phyloP scores from a whole-genome alignment of 2,888 invertebrate genomes.

The Zygothrica quintamaculata region DNA sequence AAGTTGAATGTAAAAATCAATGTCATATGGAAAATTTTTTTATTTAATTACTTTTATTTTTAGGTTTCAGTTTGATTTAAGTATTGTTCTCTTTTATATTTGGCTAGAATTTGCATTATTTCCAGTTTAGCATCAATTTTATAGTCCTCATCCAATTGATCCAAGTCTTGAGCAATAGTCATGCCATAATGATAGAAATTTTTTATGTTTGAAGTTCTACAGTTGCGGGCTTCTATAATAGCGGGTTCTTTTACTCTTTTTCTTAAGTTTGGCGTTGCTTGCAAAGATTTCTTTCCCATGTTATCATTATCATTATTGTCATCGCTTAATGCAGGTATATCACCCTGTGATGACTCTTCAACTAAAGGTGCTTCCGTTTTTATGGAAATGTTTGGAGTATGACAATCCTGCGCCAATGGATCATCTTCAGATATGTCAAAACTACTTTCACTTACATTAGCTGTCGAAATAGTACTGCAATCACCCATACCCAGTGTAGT shows the following conservation, averaged over 20 bases:
- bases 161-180: constrained; percentile 54
- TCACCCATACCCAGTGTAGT: not conserved
- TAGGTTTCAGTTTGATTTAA: constrained; percentile 38
- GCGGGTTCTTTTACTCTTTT: constrained; percentile 26
- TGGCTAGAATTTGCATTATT: constrained; percentile 57
- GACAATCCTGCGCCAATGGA: constrained; percentile 44
- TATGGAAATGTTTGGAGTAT: constrained; percentile 26
- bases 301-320: constrained; percentile 11
- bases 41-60: constrained; percentile 17
- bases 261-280: not conserved
- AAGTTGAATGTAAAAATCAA: not conserved
- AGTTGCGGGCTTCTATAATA: constrained; percentile 9
- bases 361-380: constrained; percentile 35
- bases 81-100: constrained; percentile 52
- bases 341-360: too few species aligned
- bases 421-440: constrained; percentile 51
- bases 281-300: constrained; percentile 8
- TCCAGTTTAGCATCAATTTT: constrained; percentile 57
- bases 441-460: constrained; percentile 31
- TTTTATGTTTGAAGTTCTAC: constrained; percentile 10
- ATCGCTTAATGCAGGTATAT: constrained; percentile 11
- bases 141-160: constrained; percentile 55
- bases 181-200: constrained; percentile 57
- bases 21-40: not conserved
- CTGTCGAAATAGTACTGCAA: not conserved